Percentiles rank a stretch among this genome's conserved stretches.
phyloP scores from a whole-genome alignment of 2,888 invertebrate genomes.

The Plebejus anna region DNA sequence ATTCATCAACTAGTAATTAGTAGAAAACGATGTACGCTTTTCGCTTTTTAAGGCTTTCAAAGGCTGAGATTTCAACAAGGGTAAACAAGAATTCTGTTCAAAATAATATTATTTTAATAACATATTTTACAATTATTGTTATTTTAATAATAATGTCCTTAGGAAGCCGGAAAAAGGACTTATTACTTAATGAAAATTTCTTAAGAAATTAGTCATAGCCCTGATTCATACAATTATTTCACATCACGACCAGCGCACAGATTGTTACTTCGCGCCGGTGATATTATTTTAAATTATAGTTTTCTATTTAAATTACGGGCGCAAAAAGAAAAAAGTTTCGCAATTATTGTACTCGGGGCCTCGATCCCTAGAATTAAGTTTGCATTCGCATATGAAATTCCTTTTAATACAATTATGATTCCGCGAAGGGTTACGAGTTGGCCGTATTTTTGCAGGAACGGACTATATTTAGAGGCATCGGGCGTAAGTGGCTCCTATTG shows the following conservation, averaged over 20 bases:
- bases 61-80: background rate
- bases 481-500: conserved; percentile 17
- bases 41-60: background rate
- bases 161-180: background rate
- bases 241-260: background rate
- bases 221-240: conserved; percentile 1
- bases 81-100: background rate
- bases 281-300: conserved; percentile 29
- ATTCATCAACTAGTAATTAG: background rate
- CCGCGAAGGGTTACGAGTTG: conserved; percentile 26
- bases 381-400: conserved; percentile 28
- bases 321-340: background rate
- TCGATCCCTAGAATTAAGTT: conserved; percentile 30
- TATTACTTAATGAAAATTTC: background rate
- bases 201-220: background rate
- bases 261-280: conserved; percentile 19
- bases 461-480: conserved; percentile 30
- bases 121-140: background rate
- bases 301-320: conserved; percentile 24
- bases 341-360: conserved; percentile 32
- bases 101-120: background rate
- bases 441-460: conserved; percentile 30
- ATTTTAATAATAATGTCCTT: background rate
- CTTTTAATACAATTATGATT: conserved; percentile 31
- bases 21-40: background rate